Evolutionary conservation across 2,797 vertebrate genomes (phyloP).

Genomic region (Artibeus jamaicensis): DNA sequence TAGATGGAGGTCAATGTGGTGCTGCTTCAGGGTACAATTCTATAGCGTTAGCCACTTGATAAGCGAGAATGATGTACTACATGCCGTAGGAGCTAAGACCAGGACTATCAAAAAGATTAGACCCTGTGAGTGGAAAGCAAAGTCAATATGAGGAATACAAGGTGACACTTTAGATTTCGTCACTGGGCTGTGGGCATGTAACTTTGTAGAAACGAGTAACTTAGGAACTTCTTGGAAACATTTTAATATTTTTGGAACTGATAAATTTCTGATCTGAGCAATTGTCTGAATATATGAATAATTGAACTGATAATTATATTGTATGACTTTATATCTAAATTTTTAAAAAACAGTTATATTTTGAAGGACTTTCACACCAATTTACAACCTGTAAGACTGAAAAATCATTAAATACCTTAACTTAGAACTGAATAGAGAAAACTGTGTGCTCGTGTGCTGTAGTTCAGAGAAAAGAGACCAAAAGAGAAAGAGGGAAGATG

Average conservation of each 20-base stretch:
- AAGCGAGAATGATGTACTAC: background rate
- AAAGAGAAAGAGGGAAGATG: background rate
- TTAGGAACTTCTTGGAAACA: constrained; percentile 17
- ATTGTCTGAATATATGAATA: constrained; percentile 11
- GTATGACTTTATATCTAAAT: constrained; percentile 31
- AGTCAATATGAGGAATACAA: background rate
- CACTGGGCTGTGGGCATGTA: background rate
- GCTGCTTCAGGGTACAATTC: background rate
- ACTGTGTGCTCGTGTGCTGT: background rate
- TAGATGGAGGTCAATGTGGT: background rate
- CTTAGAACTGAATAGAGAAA: background rate
- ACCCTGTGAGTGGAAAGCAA: background rate
- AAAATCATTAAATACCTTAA: background rate
- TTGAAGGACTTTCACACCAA: background rate
- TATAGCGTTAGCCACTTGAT: background rate
- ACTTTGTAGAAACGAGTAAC: background rate
- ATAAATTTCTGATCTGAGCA: constrained; percentile 47
- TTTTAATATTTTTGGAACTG: background rate
- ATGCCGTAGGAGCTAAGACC: background rate
- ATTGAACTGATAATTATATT: background rate
- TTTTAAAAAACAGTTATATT: constrained; percentile 14
- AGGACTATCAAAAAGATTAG: background rate
- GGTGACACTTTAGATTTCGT: background rate
- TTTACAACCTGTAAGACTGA: background rate
- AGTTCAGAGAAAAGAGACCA: background rate